A percentile compares a stretch with the other conserved stretches of the same genome.
Conservation (phyloP, 2,797 vertebrate genomes). For the Heterohyrax brucei region DNA sequence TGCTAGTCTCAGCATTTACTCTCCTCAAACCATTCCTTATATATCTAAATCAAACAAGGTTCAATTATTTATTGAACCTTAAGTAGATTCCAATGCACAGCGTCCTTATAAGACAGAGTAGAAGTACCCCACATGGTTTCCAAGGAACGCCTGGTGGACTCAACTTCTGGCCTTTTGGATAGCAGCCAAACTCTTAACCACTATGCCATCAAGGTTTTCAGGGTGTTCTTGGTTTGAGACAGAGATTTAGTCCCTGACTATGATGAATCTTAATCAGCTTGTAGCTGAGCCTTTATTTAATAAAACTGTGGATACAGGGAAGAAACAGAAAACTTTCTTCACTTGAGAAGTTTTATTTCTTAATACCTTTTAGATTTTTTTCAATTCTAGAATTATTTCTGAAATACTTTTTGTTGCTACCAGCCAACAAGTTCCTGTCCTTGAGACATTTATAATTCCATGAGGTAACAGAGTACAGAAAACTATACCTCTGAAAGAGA, state of each 20-base stretch:
- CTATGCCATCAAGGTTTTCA: too few relatives aligned
- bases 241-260: background rate
- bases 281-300: background rate
- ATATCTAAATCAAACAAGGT: background rate
- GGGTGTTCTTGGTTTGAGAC: background rate
- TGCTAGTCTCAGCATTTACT: background rate
- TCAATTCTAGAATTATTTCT: constrained; percentile 19
- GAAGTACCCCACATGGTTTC: too few relatives aligned
- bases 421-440: background rate
- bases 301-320: background rate
- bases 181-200: too few relatives aligned
- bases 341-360: background rate
- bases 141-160: too few relatives aligned
- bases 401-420: background rate
- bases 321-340: background rate
- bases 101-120: too few relatives aligned
- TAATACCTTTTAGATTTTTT: constrained; percentile 23
- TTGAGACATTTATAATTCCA: background rate
- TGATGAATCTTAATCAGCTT: background rate
- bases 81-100: too few relatives aligned
- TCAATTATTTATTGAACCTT: background rate
- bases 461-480: background rate
- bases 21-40: background rate
- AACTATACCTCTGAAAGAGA: background rate
- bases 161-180: too few relatives aligned